Evolutionary conservation across 2,797 vertebrate genomes (phyloP), one percentile per base, ranked within the genome.

Genomic region (Enteromius viviparus): DNA sequence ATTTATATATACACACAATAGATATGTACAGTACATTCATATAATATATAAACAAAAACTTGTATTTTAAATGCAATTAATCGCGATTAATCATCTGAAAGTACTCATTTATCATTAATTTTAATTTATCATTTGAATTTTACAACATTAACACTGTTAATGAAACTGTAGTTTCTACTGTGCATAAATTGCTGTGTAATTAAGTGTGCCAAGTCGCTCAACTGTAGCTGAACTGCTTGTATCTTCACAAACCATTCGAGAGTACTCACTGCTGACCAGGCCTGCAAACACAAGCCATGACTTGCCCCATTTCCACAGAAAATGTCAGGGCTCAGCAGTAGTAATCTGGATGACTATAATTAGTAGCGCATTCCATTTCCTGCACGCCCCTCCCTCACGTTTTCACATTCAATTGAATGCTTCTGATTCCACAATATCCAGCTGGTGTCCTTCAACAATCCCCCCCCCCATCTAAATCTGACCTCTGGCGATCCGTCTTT

Each of bases 321-420:
- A 80, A 58, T 60, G 64, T 51, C 60, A 12, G 75, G 64, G 70
- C 40, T 74, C 2, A 47, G 69, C 71, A 62, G 23, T 62, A 83
- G 81, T 71, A 85, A 84, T 86, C 40, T 71, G 77, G 83, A 78
- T 82, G 75, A 60, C 84, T 88, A 89, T 88, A 86, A 90, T 88
- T 87, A 87, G 85, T 47, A 79, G 77, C 53, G 81, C 86, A 89
- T 88, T 89, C 86, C 85, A 75, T 47, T 86, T 85, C 77, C 85
- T 83, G 74, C 47, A 75, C 34, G 49, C 47, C 71, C 82, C 85
- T 80, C 85, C 84, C 58, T 87, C 47, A 11, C 82, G 81, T 87
- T 86, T 83, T 83, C 72, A 84, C 81, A 86, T 87, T 84, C 64
- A 89, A 80, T 87, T 66, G 64, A 87, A 89, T 84, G 78, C 82